Percentiles rank a stretch among this genome's conserved stretches.
Evolutionary conservation across 2,888 invertebrate genomes (phyloP).

Genomic region (Periphyllus acericola): DNA sequence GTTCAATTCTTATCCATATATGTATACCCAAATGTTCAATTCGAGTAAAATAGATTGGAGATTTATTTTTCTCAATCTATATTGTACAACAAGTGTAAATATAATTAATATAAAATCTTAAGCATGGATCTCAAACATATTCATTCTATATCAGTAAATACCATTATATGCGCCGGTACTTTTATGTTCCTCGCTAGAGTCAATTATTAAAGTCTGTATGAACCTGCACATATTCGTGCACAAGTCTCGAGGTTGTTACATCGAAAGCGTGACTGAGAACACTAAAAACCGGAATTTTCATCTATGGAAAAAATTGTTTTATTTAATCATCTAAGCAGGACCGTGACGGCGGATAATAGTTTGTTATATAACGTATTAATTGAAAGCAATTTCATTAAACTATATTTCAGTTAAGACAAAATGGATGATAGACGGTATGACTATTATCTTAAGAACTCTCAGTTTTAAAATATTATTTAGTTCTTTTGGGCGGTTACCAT

Average conservation of each 20-base stretch:
- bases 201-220: conserved; percentile 32
- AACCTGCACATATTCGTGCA: conserved; percentile 42
- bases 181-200: conserved; percentile 2
- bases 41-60: background rate
- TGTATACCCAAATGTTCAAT: background rate
- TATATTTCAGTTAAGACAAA: background rate
- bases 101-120: conserved; percentile 19
- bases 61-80: conserved; percentile 5
- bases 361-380: conserved; percentile 31
- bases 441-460: conserved; percentile 4
- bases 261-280: conserved; percentile 55
- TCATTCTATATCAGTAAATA: conserved; percentile 29
- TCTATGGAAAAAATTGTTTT: conserved; percentile 25
- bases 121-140: conserved; percentile 25
- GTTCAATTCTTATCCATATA: background rate
- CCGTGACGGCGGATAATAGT: conserved; percentile 3
- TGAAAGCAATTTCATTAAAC: conserved; percentile 30
- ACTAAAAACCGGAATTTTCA: conserved; percentile 52
- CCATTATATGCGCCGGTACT: conserved; percentile 19
- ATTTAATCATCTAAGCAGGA: conserved; percentile 28
- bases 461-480: conserved; percentile 15
- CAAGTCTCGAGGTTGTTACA: conserved; percentile 47
- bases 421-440: background rate
- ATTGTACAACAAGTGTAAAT: background rate
- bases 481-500: conserved; percentile 15